phyloP scores from a whole-genome alignment of 1,140 invertebrate genomes.

The Heliconius himera region DNA sequence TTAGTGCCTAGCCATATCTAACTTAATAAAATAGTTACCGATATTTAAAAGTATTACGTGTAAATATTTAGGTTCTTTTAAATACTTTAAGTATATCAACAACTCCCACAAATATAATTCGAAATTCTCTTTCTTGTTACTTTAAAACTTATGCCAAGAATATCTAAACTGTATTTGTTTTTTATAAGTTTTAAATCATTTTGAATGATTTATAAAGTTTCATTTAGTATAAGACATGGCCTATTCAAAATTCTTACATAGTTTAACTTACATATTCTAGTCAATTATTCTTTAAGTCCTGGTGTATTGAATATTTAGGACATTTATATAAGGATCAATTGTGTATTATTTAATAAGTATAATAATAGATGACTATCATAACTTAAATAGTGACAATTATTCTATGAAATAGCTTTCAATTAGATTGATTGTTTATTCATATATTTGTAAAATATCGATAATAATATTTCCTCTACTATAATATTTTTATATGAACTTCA shows the following conservation, averaged over 20 bases:
- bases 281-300: conserved; percentile 55
- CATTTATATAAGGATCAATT: conserved; percentile 34
- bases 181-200: too few relatives aligned
- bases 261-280: conserved; percentile 63
- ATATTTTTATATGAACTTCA: conserved; percentile 15
- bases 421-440: conserved; percentile 16
- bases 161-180: too few relatives aligned
- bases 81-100: too few relatives aligned
- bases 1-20: not conserved
- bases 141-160: too few relatives aligned
- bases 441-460: conserved; percentile 11
- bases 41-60: not conserved
- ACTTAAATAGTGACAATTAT: conserved; percentile 11
- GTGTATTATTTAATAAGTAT: conserved; percentile 27
- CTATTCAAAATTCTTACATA: conserved; percentile 54
- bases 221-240: conserved; percentile 37
- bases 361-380: conserved; percentile 12
- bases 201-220: not conserved
- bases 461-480: conserved; percentile 3
- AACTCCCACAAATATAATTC: too few relatives aligned
- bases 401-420: conserved; percentile 21
- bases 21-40: not conserved
- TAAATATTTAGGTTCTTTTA: too few relatives aligned
- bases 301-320: conserved; percentile 32
- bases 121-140: too few relatives aligned